Evolutionary conservation across 2,797 vertebrate genomes (phyloP), one percentile per base, ranked within the genome.

Genomic region (Sebastes miniatus): DNA sequence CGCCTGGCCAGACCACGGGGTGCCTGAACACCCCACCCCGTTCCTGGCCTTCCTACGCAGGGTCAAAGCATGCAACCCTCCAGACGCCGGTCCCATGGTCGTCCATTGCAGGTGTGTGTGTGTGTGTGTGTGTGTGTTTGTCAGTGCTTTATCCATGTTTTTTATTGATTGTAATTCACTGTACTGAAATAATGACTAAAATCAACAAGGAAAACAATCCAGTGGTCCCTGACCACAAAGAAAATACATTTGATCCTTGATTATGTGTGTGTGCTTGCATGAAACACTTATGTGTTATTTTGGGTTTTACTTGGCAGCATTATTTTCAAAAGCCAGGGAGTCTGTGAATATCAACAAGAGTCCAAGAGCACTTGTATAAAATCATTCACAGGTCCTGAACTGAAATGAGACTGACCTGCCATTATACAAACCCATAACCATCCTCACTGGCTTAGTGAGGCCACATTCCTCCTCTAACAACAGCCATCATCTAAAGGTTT

Each of bases 1-100:
- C 3, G 98, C 97, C 70, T 99, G 98, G 98, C 98, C 98, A 9
- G 98, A 99, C 87, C 98, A 99, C 0, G 98, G 98, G 2, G 98
- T 99, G 4, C 98, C 98, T 20, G 98, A 99, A 73, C 98, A 99
- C 79, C 98, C 98, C 31, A 99, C 98, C 24, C 98, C 98, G 0
- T 99, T 99, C 91, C 92, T 99, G 86, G 98, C 99, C 89, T 99
- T 99, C 92, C 94, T 99, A 58, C 93, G 98, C 70, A 93, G 98
- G 89, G 97, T 99, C 74, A 99, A 99, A 93, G 97, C 98, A 79
- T 99, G 98, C 93, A 99, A 99, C 87, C 98, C 98, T 54, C 97
- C 98, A 8, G 98, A 99, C 64, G 98, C 98, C 0, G 98, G 98
- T 31, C 98, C 98, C 1, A 99, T 99, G 96, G 96, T 97, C 20